phyloP scores from a whole-genome alignment of 2,888 invertebrate species.

The Platynereis dumerilii region DNA sequence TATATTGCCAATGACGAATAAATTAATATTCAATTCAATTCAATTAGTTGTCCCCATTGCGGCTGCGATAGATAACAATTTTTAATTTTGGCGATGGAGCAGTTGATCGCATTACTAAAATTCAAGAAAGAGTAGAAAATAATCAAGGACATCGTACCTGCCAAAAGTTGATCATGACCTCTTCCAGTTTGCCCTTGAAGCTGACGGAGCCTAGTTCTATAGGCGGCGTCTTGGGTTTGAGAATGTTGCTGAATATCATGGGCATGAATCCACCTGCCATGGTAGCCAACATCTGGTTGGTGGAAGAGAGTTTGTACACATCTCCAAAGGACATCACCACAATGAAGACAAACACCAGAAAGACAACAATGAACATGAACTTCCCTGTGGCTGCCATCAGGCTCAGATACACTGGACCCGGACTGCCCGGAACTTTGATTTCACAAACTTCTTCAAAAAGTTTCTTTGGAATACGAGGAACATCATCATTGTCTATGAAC shows the following conservation, averaged over 20 bases:
- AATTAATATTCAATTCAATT: too few relatives aligned
- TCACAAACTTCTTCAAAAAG: slow-evolving; percentile 56
- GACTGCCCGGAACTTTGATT: slow-evolving; percentile 55
- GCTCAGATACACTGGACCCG: slow-evolving; percentile 58
- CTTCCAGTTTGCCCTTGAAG: slow-evolving; percentile 60
- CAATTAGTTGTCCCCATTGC: too few relatives aligned
- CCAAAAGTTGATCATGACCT: slow-evolving; percentile 55
- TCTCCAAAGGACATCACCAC: slow-evolving; percentile 57
- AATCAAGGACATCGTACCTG: too few relatives aligned
- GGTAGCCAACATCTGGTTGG: slow-evolving; percentile 37
- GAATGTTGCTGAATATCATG: slow-evolving; percentile 36
- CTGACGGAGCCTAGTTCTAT: slow-evolving; percentile 53
- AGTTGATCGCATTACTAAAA: too few relatives aligned
- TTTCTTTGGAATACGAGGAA: slow-evolving; percentile 55
- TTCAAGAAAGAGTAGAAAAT: too few relatives aligned
- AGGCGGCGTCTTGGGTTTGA: slow-evolving; percentile 32
- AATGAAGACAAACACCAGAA: slow-evolving; percentile 59
- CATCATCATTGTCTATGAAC: slow-evolving; percentile 57
- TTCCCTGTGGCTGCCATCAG: slow-evolving; percentile 57
- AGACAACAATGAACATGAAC: slow-evolving; percentile 57
- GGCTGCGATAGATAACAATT: too few relatives aligned
- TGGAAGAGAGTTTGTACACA: slow-evolving; percentile 36
- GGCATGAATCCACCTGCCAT: slow-evolving; percentile 40
- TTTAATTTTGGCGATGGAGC: too few relatives aligned
- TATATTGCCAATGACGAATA: too few relatives aligned